Evolutionary conservation across 2,113 vertebrate species (phyloP).

Genomic region (Mixornis gularis): DNA sequence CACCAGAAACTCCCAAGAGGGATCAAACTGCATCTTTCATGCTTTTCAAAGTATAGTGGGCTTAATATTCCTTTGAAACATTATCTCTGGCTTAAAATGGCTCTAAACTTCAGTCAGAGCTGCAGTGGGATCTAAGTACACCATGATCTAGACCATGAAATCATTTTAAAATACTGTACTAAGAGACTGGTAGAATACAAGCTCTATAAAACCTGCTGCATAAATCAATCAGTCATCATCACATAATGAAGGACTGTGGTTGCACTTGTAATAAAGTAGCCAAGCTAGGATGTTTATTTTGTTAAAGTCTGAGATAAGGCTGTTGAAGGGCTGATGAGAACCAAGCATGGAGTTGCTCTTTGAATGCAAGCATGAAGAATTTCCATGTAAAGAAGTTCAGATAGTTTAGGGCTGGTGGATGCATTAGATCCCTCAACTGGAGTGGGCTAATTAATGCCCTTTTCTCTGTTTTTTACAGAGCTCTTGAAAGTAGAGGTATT

Average conservation of each 20-base stretch:
- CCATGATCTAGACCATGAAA: background rate
- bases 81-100: background rate
- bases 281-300: background rate
- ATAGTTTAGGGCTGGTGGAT: background rate
- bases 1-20: background rate
- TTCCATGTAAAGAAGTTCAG: background rate
- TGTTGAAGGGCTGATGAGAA: background rate
- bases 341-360: background rate
- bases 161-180: background rate
- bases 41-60: background rate
- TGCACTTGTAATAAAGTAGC: background rate
- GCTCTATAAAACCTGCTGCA: background rate
- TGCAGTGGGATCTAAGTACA: background rate
- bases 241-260: background rate
- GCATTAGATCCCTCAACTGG: background rate
- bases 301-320: background rate
- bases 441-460: background rate
- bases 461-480: background rate
- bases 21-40: background rate
- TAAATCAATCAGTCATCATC: background rate
- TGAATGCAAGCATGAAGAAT: background rate
- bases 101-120: background rate
- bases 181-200: background rate
- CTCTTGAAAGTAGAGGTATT: background rate
- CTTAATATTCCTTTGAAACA: background rate